A percentile compares a stretch with the other conserved stretches of the same genome.
phyloP scores from a whole-genome alignment of 1,140 invertebrate genomes.

The Pogonomyrmex californicus region DNA sequence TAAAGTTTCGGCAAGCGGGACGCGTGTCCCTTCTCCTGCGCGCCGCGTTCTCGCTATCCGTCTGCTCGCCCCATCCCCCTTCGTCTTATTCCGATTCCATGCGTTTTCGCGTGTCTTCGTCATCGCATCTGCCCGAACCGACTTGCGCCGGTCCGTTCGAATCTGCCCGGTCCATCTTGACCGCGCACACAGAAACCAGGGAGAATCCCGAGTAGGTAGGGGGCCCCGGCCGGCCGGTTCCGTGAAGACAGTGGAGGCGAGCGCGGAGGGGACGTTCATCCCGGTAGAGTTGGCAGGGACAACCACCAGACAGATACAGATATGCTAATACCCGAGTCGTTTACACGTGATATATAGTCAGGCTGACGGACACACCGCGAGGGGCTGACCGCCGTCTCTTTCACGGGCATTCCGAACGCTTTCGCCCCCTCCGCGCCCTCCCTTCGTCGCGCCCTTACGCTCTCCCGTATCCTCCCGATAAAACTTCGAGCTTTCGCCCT shows the following conservation, averaged over 20 bases:
- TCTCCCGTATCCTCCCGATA: conserved; percentile 25
- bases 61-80: conserved; percentile 4
- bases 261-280: conserved; percentile 73
- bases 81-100: conserved; percentile 15
- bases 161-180: conserved; percentile 74
- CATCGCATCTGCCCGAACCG: conserved; percentile 64
- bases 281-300: conserved; percentile 80
- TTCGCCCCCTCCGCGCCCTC: conserved; percentile 7
- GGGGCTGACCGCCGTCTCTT: conserved; percentile 71
- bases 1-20: conserved; percentile 73
- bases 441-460: too few relatives aligned
- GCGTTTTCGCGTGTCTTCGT: conserved; percentile 74
- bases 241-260: conserved; percentile 55
- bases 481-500: conserved; percentile 15
- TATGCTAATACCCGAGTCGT: conserved; percentile 83
- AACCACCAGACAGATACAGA: conserved; percentile 82
- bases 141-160: conserved; percentile 67
- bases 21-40: conserved; percentile 50
- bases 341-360: conserved; percentile 83
- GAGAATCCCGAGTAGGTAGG: conserved; percentile 61
- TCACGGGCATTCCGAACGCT: conserved; percentile 68
- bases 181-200: conserved; percentile 36
- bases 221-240: conserved; percentile 20
- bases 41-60: conserved; percentile 61
- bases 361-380: conserved; percentile 78